Evolutionary conservation across 1,140 invertebrate species (phyloP).

Genomic region (Tetragonula clypearis): DNA sequence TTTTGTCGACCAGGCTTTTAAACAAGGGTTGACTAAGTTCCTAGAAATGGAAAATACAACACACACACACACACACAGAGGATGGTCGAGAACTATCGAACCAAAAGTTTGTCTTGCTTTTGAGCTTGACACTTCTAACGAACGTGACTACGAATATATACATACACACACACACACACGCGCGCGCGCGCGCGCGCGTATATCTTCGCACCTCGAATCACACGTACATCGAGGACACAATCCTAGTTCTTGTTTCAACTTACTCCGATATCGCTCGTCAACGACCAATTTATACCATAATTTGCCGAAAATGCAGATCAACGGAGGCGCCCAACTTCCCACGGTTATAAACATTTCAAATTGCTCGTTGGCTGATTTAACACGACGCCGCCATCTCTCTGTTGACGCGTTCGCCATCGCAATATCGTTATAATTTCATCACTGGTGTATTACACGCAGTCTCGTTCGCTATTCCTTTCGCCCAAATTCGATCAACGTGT

Average conservation of each 20-base stretch:
- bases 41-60: constrained; percentile 12
- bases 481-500: no score
- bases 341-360: background rate
- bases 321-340: background rate
- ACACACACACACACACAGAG: background rate
- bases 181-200: background rate
- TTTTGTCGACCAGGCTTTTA: background rate
- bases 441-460: background rate
- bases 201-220: background rate
- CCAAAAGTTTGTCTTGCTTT: constrained; percentile 33
- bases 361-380: background rate
- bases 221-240: background rate
- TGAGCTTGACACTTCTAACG: constrained; percentile 19
- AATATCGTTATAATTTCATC: background rate
- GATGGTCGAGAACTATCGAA: background rate
- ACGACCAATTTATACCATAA: background rate
- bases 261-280: background rate
- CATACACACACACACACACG: background rate
- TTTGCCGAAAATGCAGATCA: background rate
- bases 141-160: background rate
- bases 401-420: background rate
- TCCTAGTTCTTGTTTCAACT: background rate
- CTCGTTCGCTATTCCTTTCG: no score
- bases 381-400: background rate
- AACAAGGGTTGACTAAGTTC: constrained; percentile 11